phyloP scores from a whole-genome alignment of 2,797 vertebrate species.

The Leptoclinus maculatus region DNA sequence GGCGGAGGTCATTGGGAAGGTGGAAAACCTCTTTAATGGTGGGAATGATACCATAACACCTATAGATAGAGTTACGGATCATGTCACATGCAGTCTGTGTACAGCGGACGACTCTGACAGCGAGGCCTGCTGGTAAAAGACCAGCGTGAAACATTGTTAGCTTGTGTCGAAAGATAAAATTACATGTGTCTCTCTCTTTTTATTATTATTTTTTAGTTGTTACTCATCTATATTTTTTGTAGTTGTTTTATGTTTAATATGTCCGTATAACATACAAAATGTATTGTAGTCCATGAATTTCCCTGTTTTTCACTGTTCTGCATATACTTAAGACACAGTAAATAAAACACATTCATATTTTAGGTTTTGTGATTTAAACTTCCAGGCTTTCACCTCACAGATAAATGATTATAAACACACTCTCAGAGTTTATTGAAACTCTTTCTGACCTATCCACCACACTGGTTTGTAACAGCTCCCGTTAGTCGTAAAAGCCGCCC shows the following conservation, averaged over 20 bases:
- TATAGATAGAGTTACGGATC: conserved; percentile 81
- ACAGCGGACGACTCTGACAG: conserved; percentile 49
- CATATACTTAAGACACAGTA: background rate
- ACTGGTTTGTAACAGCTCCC: conserved; percentile 12
- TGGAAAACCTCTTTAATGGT: conserved; percentile 82
- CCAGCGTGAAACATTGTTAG: conserved; percentile 25
- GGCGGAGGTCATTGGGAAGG: conserved; percentile 77
- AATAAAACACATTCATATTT: background rate
- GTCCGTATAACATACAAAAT: background rate
- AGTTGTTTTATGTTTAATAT: background rate
- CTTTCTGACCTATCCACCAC: background rate
- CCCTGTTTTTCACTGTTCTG: background rate
- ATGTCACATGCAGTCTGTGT: conserved; percentile 71
- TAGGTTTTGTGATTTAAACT: background rate
- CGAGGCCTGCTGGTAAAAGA: conserved; percentile 40
- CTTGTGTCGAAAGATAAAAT: conserved; percentile 18
- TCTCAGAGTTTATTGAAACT: background rate
- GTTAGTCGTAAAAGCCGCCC: conserved; percentile 46
- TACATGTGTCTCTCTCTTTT: background rate
- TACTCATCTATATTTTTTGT: background rate
- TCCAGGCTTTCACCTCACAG: background rate
- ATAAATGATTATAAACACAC: background rate
- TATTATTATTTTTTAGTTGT: background rate
- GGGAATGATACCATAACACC: conserved; percentile 83
- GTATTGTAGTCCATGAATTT: background rate